Evolutionary conservation across 1,140 invertebrate species (phyloP).

Genomic region (Cylas formicarius): DNA sequence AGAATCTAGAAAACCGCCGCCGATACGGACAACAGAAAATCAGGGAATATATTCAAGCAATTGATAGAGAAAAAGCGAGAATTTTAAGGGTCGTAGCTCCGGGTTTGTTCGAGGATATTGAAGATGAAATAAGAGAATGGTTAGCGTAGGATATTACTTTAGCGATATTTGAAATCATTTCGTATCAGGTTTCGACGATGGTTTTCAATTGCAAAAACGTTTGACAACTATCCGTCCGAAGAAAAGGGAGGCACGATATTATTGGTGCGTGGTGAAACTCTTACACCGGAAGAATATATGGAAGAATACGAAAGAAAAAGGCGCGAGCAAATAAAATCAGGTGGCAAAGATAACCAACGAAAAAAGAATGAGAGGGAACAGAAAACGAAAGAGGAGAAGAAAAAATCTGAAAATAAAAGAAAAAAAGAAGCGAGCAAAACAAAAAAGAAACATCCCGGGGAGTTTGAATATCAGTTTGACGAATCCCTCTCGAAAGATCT

Average conservation of each 20-base stretch:
- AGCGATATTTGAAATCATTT: background rate
- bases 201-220: conserved; percentile 45
- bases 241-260: conserved; percentile 48
- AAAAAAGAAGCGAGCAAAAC: conserved; percentile 17
- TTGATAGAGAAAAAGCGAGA: conserved; percentile 48
- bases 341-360: conserved; percentile 19
- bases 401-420: conserved; percentile 23
- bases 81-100: conserved; percentile 50
- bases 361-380: conserved; percentile 23
- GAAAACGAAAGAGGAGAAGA: conserved; percentile 22
- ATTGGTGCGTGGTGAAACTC: conserved; percentile 47
- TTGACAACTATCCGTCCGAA: conserved; percentile 48
- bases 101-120: conserved; percentile 60
- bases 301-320: conserved; percentile 29
- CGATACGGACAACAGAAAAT: conserved; percentile 45
- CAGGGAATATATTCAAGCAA: conserved; percentile 46
- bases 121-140: conserved; percentile 61
- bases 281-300: conserved; percentile 48
- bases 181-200: conserved; percentile 49
- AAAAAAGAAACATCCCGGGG: conserved; percentile 31
- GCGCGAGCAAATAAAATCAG: conserved; percentile 27
- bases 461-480: conserved; percentile 39
- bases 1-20: conserved; percentile 46
- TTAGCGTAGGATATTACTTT: background rate
- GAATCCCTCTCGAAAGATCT: conserved; percentile 30